phyloP scores from a whole-genome alignment of 2,797 vertebrate species.

The Sebastolobus altivelis region DNA sequence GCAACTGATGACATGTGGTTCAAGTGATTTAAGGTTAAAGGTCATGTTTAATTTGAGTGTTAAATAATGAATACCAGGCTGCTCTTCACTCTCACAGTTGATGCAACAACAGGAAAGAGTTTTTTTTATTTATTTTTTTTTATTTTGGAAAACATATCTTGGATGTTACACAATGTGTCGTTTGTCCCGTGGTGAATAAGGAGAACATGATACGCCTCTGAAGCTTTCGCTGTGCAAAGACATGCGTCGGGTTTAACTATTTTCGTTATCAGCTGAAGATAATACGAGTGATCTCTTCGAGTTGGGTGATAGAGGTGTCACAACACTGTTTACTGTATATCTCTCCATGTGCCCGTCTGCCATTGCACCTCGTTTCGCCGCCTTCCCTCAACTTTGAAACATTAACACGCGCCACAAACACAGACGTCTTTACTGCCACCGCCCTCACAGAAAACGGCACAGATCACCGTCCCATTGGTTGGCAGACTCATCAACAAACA shows the following conservation, averaged over 20 bases:
- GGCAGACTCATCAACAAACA: conserved; percentile 36
- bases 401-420: conserved; percentile 8
- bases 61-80: neutral
- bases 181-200: neutral
- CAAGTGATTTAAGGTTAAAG: neutral
- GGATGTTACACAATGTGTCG: neutral
- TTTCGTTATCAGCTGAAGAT: conserved; percentile 49
- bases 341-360: conserved; percentile 7
- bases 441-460: conserved; percentile 8
- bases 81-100: neutral
- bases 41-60: neutral
- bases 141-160: conserved; percentile 15
- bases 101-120: neutral
- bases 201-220: neutral
- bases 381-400: neutral
- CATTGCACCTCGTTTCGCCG: conserved; percentile 20
- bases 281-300: conserved; percentile 1
- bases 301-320: neutral
- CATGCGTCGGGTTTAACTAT: neutral
- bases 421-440: neutral
- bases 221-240: neutral
- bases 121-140: conserved; percentile 4
- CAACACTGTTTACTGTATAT: conserved; percentile 39
- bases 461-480: neutral
- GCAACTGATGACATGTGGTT: neutral